Conservation (phyloP, 2,113 vertebrate species). For the Grus americana region DNA sequence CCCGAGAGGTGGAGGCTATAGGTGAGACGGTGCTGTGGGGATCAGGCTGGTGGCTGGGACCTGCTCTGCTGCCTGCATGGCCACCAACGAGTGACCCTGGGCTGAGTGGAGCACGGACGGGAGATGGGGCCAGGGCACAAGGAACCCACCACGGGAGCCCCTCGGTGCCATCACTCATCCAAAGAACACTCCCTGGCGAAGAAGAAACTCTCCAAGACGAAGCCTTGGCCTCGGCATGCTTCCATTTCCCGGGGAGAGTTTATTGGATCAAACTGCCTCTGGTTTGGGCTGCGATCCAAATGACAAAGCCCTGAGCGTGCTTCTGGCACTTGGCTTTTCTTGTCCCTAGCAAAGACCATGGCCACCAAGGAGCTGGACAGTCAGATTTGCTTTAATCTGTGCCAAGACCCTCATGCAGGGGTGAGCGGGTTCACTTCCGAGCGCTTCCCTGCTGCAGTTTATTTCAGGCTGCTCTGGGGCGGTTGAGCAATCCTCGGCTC, state of each 20-base stretch:
- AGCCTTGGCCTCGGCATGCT: not conserved
- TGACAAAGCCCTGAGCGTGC: accelerated
- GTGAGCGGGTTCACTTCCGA: not conserved
- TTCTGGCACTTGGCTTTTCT: not conserved
- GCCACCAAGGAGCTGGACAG: not conserved
- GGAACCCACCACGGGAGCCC: not conserved
- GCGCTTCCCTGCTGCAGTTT: not conserved
- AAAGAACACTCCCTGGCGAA: not conserved
- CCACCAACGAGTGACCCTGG: accelerated
- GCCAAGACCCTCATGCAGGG: not conserved
- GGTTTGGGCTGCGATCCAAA: accelerated
- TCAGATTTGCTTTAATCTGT: not conserved
- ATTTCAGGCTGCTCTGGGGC: not conserved
- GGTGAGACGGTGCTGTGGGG: not conserved
- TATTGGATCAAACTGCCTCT: not conserved
- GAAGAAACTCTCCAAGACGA: not conserved
- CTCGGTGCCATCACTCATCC: not conserved
- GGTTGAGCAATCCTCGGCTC: not conserved
- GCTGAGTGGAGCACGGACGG: not conserved
- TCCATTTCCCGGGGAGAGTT: not conserved
- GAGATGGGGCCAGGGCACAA: not conserved
- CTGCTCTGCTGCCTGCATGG: not conserved
- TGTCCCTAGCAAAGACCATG: not conserved
- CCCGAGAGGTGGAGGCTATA: not conserved
- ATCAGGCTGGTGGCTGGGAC: accelerated